A percentile compares a stretch with the other conserved stretches of the same genome.
These are phyloP conservation scores for Caranx ignobilis DNA, from an alignment of 2,113 vertebrate species.

Conservation along the genomic window DNA sequence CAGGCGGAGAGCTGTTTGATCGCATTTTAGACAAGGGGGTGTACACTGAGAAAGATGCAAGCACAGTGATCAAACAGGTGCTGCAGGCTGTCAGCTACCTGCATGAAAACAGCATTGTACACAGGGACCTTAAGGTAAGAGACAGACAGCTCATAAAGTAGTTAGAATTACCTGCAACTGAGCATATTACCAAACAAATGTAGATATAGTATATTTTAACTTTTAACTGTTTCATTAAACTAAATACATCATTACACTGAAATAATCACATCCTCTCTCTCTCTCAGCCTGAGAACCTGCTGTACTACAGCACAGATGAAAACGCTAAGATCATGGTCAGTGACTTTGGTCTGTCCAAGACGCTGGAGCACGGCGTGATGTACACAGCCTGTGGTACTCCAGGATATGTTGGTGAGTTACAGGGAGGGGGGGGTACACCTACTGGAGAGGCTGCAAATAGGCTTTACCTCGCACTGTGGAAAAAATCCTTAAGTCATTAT, in stretches of 20 bases:
- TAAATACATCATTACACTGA: too few relatives aligned
- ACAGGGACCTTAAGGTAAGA: constrained; percentile 93
- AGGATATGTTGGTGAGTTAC: constrained; percentile 90
- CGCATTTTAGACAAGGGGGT: constrained; percentile 92
- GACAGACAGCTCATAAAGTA: not conserved
- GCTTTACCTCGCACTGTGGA: not conserved
- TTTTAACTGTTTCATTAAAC: too few relatives aligned
- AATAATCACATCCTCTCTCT: not conserved
- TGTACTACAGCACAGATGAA: constrained; percentile 91
- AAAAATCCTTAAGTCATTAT: not conserved
- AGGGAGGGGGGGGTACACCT: not conserved
- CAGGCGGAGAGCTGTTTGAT: constrained; percentile 96
- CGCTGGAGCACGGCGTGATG: constrained; percentile 92
- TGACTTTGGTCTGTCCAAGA: constrained; percentile 95
- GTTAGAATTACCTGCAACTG: too few relatives aligned
- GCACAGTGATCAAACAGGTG: constrained; percentile 92
- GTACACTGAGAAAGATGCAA: constrained; percentile 95
- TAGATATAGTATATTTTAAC: too few relatives aligned
- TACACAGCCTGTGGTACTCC: constrained; percentile 95
- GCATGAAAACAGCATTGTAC: constrained; percentile 93
- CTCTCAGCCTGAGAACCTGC: constrained; percentile 92
- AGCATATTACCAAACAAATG: too few relatives aligned
- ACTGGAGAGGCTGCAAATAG: not conserved
- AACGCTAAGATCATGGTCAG: constrained; percentile 98
- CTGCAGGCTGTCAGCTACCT: constrained; percentile 93